Base-by-base conservation (phyloP, 1,140 invertebrate genomes). In the Lordiphosa mommai region DNA sequence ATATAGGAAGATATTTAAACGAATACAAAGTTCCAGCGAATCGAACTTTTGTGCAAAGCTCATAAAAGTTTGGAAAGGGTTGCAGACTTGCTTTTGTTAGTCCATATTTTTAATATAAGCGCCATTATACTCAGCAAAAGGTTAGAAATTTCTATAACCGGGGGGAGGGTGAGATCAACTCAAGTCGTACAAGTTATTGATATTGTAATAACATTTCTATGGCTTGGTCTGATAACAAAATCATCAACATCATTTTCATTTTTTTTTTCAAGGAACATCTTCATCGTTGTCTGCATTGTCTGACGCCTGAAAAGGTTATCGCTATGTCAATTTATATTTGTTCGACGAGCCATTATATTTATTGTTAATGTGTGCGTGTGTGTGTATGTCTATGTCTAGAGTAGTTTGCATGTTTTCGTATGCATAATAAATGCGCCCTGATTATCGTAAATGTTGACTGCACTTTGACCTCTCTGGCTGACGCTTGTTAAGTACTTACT, bases 241-340 rank as follows among this genome's bases (percentile, higher is more conserved):
- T 9, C 7, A 59, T 23, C 9, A 23, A n/a, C 17, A 13, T 23
- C 29, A 60, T 38, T 7, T 17, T 20, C 38, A n/a, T n/a, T n/a
- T n/a, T n/a, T n/a, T n/a, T n/a, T n/a, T n/a, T n/a, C 41, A 44
- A n/a, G 27, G 41, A 52, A 58, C 63, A 51, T 52, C 63, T 59
- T 47, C 55, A 68, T 68, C 64, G 63, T 33, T 46, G 63, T 47
- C 53, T 59, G 61, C 12, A 17, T 61, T 41, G n/a, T 46, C 61
- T 65, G 65, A 60, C 48, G 64, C 65, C 64, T 50, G 47, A 60
- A 68, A 68, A 68, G 65, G 65, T 68, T 68, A 68, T 68, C 65
- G 60, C 23, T 48, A 37, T 68, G 65, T 68, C 65, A 68, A 68
- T 68, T 68, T 68, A 68, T 68, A 68, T 68, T 68, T 68, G 65